Evolutionary conservation across 2,113 vertebrate species (phyloP).

Genomic region (Clarias batrachus): DNA sequence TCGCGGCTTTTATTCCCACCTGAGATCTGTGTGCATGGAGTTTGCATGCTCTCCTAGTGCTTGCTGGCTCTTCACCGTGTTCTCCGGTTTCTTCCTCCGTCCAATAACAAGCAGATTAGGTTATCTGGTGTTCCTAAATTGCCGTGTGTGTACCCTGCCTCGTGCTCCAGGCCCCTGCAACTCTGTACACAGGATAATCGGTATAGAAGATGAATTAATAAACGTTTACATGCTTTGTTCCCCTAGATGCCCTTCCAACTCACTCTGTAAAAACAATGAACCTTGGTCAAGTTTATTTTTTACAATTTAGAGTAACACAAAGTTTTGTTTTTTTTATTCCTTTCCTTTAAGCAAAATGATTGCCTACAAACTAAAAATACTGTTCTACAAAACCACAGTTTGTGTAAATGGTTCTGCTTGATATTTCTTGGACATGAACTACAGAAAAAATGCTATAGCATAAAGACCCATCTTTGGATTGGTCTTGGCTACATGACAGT

Average conservation of each 20-base stretch:
- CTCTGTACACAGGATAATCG: too few relatives aligned
- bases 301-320: neutral
- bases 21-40: too few relatives aligned
- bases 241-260: neutral
- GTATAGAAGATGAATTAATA: too few relatives aligned
- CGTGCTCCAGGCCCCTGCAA: too few relatives aligned
- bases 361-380: neutral
- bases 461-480: neutral
- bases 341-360: neutral
- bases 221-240: neutral
- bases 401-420: neutral
- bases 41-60: too few relatives aligned
- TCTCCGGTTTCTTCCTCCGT: too few relatives aligned
- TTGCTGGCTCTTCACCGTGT: too few relatives aligned
- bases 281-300: neutral
- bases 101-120: too few relatives aligned
- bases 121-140: too few relatives aligned
- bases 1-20: too few relatives aligned
- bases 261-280: neutral
- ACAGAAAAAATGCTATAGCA: neutral
- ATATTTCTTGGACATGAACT: neutral
- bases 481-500: neutral
- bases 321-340: neutral
- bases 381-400: neutral
- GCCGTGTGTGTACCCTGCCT: too few relatives aligned